Percentiles rank a stretch among this genome's conserved stretches.
phyloP scores from a whole-genome alignment of 1,140 invertebrate genomes.

The Papilio polytes region DNA sequence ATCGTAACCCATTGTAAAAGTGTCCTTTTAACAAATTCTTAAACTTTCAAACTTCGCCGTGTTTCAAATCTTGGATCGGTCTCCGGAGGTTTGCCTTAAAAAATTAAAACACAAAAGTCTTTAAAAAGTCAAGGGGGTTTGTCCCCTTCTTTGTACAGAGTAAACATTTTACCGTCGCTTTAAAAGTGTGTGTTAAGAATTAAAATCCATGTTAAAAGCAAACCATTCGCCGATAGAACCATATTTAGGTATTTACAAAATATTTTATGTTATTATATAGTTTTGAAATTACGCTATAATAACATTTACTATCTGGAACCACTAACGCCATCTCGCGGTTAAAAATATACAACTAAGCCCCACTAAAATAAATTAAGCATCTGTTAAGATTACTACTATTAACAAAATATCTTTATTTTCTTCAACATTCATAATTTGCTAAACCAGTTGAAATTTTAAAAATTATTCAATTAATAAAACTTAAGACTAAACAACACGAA shows the following conservation, averaged over 20 bases:
- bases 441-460: not conserved
- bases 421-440: too few species aligned
- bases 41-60: slow-evolving; percentile 72
- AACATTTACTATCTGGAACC: not conserved
- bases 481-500: not conserved
- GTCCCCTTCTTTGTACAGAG: slow-evolving; percentile 65
- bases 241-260: not conserved
- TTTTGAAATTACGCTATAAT: too few species aligned
- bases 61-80: slow-evolving; percentile 75
- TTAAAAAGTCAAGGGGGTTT: slow-evolving; percentile 69
- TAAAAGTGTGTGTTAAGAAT: slow-evolving; percentile 42
- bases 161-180: slow-evolving; percentile 78
- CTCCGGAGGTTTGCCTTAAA: slow-evolving; percentile 70
- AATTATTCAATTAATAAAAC: not conserved
- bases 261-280: not conserved
- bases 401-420: too few species aligned
- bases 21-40: slow-evolving; percentile 78
- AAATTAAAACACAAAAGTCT: slow-evolving; percentile 78
- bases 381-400: too few species aligned
- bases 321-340: not conserved
- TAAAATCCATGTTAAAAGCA: not conserved
- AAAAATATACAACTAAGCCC: not conserved
- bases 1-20: slow-evolving; percentile 80
- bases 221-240: not conserved
- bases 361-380: not conserved